phyloP scores from a whole-genome alignment of 2,888 invertebrate genomes.

The Apamea anceps region DNA sequence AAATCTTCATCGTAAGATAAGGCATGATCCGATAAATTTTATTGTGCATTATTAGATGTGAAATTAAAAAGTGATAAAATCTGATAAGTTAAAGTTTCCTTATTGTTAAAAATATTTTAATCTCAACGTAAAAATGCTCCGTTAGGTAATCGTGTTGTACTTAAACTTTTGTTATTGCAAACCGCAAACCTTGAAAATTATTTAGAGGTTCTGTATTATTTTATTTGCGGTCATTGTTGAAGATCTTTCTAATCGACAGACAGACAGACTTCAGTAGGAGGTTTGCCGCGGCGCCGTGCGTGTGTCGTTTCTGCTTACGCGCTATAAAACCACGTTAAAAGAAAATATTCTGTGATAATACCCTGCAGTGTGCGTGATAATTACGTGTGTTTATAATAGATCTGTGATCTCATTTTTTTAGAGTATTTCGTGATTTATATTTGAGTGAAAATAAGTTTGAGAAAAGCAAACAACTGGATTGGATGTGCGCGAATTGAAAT shows the following conservation, averaged over 20 bases:
- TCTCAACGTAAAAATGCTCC: constrained; percentile 32
- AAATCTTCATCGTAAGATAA: constrained; percentile 28
- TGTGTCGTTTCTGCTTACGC: constrained; percentile 66
- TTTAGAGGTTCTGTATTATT: constrained; percentile 71
- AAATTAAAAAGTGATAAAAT: constrained; percentile 29
- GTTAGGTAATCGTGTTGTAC: constrained; percentile 61
- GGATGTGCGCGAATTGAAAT: constrained; percentile 28
- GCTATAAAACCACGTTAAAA: constrained; percentile 54
- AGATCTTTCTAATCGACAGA: constrained; percentile 80
- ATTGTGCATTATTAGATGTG: constrained; percentile 13
- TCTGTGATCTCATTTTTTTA: background rate
- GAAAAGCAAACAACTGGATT: constrained; percentile 53
- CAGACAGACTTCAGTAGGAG: constrained; percentile 72
- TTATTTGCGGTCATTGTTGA: constrained; percentile 81
- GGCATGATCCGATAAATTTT: constrained; percentile 20
- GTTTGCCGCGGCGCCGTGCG: constrained; percentile 76
- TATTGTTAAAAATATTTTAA: constrained; percentile 21
- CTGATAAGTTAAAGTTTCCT: constrained; percentile 13
- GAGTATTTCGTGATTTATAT: constrained; percentile 18
- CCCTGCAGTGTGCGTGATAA: constrained; percentile 58
- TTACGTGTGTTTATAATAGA: constrained; percentile 28
- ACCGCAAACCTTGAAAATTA: constrained; percentile 72
- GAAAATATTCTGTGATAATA: constrained; percentile 64
- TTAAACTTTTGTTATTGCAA: constrained; percentile 66
- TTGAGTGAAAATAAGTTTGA: constrained; percentile 11